These are phyloP conservation scores for Apis laboriosa DNA, from an alignment of 1,140 invertebrate species.

Conservation along the genomic window DNA sequence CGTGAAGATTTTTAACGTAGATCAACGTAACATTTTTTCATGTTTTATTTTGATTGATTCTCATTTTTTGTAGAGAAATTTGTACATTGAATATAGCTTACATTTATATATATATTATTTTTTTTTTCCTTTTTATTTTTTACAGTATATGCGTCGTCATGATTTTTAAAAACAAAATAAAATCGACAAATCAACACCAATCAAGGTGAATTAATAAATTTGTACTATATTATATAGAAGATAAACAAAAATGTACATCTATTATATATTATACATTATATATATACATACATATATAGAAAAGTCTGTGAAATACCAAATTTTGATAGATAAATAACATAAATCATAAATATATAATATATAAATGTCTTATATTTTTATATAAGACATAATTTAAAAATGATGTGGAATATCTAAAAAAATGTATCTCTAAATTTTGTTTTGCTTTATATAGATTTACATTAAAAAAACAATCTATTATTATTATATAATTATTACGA, in stretches of 20 bases:
- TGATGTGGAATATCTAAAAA: slow-evolving; percentile 63
- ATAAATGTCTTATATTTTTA: slow-evolving; percentile 16
- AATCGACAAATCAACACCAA: slow-evolving; percentile 35
- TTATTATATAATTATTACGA: slow-evolving; percentile 4
- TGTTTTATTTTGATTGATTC: background rate
- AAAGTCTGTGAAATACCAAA: slow-evolving; percentile 56
- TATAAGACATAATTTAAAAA: slow-evolving; percentile 35
- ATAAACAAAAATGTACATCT: slow-evolving; percentile 4
- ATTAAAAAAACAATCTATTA: slow-evolving; percentile 9
- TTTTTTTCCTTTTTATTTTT: slow-evolving; percentile 1
- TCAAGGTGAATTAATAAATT: slow-evolving; percentile 26
- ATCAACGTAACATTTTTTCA: background rate
- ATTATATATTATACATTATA: slow-evolving; percentile 16
- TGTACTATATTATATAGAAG: slow-evolving; percentile 23
- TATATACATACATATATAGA: slow-evolving; percentile 25
- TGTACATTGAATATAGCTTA: slow-evolving; percentile 10
- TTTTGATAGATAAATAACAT: slow-evolving; percentile 43
- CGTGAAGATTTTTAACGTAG: background rate
- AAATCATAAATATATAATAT: slow-evolving; percentile 33
- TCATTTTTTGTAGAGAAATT: slow-evolving; percentile 2
- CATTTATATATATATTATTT: background rate
- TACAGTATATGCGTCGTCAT: background rate
- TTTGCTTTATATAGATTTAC: slow-evolving; percentile 34
- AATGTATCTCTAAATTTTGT: slow-evolving; percentile 31
- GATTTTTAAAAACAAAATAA: slow-evolving; percentile 11